These are phyloP conservation scores for Nemoura dubitans DNA, from an alignment of 2,888 invertebrate genomes.

Conservation along the genomic window DNA sequence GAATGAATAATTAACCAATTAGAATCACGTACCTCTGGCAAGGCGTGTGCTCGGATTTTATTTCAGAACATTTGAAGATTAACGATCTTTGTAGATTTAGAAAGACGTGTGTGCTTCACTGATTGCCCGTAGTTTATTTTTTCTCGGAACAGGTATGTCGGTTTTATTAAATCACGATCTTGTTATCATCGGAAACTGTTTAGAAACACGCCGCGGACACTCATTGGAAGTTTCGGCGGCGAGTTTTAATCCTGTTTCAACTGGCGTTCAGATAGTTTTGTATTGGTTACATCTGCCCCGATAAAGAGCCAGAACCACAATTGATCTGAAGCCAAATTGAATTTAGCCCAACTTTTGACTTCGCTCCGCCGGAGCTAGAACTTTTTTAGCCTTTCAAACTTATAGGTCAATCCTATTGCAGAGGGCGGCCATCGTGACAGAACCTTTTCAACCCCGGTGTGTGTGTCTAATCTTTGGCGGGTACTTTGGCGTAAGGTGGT, in stretches of 20 bases:
- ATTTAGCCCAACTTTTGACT: slow-evolving; percentile 38
- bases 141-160: neutral
- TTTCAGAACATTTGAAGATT: neutral
- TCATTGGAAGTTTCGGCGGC: neutral
- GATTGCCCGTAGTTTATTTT: neutral
- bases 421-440: neutral
- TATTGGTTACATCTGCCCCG: slow-evolving; percentile 22
- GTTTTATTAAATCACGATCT: slow-evolving; percentile 7
- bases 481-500: neutral
- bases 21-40: slow-evolving; percentile 1
- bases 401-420: slow-evolving; percentile 7
- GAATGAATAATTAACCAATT: slow-evolving; percentile 5
- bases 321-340: slow-evolving; percentile 40
- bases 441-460: neutral
- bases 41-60: neutral
- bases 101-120: neutral
- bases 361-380: neutral
- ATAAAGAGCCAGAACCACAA: slow-evolving; percentile 33
- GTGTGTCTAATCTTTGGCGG: neutral
- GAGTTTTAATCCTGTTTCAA: slow-evolving; percentile 13
- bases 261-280: neutral
- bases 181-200: neutral
- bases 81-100: neutral
- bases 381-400: slow-evolving; percentile 18
- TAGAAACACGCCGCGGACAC: slow-evolving; percentile 20